Conservation (phyloP, 2,888 invertebrate species). For the Xanthia icteritia region DNA sequence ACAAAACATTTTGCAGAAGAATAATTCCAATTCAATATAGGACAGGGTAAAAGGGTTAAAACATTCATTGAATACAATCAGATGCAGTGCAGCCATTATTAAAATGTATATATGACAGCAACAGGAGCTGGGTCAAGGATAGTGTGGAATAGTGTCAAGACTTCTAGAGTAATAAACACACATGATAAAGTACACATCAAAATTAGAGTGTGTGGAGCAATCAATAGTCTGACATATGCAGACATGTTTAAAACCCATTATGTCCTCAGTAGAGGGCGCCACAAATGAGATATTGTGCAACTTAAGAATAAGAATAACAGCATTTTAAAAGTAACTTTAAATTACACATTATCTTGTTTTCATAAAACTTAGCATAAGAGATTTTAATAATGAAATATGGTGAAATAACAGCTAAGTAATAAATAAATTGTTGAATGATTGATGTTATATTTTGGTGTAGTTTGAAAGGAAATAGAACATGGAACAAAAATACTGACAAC, state of each 20-base stretch:
- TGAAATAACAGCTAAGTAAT: neutral
- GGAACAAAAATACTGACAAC: neutral
- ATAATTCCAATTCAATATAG: constrained; percentile 36
- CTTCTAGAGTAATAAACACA: constrained; percentile 33
- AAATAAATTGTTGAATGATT: neutral
- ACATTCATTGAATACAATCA: constrained; percentile 46
- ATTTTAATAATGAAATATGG: neutral
- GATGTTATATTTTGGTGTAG: neutral
- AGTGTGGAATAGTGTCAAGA: constrained; percentile 56
- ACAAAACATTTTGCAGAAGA: neutral
- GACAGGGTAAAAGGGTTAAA: constrained; percentile 44
- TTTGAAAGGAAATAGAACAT: neutral
- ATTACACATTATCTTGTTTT: neutral
- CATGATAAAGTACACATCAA: constrained; percentile 28
- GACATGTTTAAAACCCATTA: neutral
- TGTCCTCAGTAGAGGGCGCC: too few relatives aligned
- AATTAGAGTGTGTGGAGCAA: constrained; percentile 14
- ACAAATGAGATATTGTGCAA: neutral
- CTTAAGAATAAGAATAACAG: too few relatives aligned
- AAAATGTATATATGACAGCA: constrained; percentile 46
- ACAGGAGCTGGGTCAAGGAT: constrained; percentile 57
- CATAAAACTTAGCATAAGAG: neutral
- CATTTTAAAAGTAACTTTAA: neutral
- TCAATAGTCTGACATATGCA: neutral
- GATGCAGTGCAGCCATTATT: constrained; percentile 38